Conservation (phyloP, 2,113 vertebrate genomes). For the Orientallactaga bullata region DNA sequence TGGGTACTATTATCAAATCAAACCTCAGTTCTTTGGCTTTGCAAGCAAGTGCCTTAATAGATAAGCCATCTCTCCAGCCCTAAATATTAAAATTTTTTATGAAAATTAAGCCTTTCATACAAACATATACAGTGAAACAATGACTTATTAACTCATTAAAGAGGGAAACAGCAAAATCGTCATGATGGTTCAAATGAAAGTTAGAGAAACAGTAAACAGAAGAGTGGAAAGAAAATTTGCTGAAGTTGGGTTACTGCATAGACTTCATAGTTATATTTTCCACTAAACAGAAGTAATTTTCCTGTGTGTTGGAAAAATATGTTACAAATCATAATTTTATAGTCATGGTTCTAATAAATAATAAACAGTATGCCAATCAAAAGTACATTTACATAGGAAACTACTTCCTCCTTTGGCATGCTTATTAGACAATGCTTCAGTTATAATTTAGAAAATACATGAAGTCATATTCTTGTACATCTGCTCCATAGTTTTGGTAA, state of each 20-base stretch:
- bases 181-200: neutral
- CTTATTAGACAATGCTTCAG: neutral
- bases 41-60: no score
- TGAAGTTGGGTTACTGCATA: neutral
- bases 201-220: neutral
- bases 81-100: neutral
- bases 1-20: neutral
- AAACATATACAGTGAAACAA: neutral
- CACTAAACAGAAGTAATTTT: slow-evolving; percentile 10
- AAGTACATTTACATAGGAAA: slow-evolving; percentile 35
- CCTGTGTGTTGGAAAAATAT: neutral
- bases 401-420: neutral
- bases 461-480: neutral
- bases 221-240: neutral
- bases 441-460: neutral
- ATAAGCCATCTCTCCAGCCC: no score
- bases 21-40: neutral
- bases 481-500: neutral
- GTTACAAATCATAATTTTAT: slow-evolving; percentile 47
- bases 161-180: neutral
- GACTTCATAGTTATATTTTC: neutral
- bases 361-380: slow-evolving; percentile 17
- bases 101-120: neutral
- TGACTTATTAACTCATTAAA: neutral
- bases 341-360: slow-evolving; percentile 15